Conservation (phyloP, 2,797 vertebrate genomes). For the Neosilurus hyrtlii region DNA sequence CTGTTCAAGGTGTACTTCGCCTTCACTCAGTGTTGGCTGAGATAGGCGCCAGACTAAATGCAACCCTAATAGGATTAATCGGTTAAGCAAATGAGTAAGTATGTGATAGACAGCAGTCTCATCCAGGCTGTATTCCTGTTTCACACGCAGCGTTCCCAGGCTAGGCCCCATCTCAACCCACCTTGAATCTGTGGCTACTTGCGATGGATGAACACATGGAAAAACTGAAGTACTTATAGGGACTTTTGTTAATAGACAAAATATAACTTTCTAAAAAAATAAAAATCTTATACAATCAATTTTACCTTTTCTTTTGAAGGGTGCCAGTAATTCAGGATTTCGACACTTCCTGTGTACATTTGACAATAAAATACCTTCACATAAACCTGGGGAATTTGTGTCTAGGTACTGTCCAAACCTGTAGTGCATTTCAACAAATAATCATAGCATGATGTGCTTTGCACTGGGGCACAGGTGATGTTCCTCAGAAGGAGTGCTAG, state of each 20-base stretch:
- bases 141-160: not conserved
- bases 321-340: not conserved
- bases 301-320: not conserved
- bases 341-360: not conserved
- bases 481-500: conserved; percentile 3
- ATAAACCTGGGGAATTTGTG: not conserved
- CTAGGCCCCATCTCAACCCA: not conserved
- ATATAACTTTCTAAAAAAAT: not conserved
- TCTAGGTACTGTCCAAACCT: conserved; percentile 2
- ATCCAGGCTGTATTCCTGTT: not conserved
- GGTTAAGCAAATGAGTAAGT: too few species aligned
- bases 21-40: too few species aligned
- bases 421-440: conserved; percentile 17
- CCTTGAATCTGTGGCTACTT: not conserved
- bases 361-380: not conserved
- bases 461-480: conserved; percentile 2
- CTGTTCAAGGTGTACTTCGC: too few species aligned
- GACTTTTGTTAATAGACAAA: not conserved
- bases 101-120: not conserved
- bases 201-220: not conserved
- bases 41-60: too few species aligned
- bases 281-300: not conserved
- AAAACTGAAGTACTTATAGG: not conserved
- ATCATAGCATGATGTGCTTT: conserved; percentile 7
- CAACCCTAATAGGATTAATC: too few species aligned